These are phyloP conservation scores for Lucinisca nassula DNA, from an alignment of 2,888 invertebrate genomes.

Conservation along the genomic window DNA sequence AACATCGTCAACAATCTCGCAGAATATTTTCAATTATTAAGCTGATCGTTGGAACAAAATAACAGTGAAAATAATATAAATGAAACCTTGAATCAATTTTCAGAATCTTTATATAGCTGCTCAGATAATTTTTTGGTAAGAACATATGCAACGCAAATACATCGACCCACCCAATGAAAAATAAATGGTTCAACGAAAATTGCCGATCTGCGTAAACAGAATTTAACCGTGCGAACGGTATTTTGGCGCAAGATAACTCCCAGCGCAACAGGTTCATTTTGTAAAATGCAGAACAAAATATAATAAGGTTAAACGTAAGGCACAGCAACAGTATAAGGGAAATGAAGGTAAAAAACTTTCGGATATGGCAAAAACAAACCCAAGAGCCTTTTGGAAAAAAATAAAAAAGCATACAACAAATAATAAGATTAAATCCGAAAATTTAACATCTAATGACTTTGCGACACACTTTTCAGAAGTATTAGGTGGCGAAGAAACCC, in stretches of 20 bases:
- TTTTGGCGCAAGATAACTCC: not conserved
- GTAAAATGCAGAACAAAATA: not conserved
- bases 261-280: not conserved
- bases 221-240: not conserved
- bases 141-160: not conserved
- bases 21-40: not conserved
- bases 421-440: not conserved
- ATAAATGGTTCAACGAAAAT: not conserved
- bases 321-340: not conserved
- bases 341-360: constrained; percentile 2
- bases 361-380: not conserved
- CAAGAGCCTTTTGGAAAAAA: not conserved
- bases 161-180: not conserved
- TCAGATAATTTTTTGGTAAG: no score
- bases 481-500: not conserved
- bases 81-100: no score
- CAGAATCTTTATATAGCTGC: no score
- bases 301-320: not conserved
- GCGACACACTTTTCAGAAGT: not conserved
- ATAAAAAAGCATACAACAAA: not conserved
- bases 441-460: not conserved
- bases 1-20: not conserved
- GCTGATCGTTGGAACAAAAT: not conserved
- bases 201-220: not conserved
- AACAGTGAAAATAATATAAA: not conserved